phyloP scores from a whole-genome alignment of 2,113 vertebrate species.

The Seriola aureovittata region DNA sequence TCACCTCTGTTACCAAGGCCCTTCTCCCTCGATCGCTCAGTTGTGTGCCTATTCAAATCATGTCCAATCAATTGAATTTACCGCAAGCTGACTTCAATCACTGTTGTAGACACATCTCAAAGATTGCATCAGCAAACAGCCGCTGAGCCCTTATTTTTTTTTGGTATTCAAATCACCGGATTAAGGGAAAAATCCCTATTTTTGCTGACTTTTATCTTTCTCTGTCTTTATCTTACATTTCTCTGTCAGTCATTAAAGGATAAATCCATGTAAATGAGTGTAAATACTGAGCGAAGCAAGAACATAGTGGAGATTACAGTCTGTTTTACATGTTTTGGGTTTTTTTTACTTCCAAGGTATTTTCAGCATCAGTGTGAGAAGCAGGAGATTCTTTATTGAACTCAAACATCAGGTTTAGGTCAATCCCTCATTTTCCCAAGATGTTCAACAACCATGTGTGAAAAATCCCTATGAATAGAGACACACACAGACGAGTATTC shows the following conservation, averaged over 20 bases:
- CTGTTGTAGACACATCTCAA: too few relatives aligned
- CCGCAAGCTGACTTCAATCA: too few relatives aligned
- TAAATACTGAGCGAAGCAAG: constrained; percentile 12
- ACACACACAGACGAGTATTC: neutral
- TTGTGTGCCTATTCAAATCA: too few relatives aligned
- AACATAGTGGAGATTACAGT: neutral
- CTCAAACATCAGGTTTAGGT: constrained; percentile 7
- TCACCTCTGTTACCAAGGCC: too few relatives aligned
- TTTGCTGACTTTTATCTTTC: constrained; percentile 16
- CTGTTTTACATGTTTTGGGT: neutral
- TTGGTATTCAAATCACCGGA: neutral
- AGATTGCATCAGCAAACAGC: neutral
- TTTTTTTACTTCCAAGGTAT: neutral
- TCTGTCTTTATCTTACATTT: neutral
- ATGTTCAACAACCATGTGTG: neutral
- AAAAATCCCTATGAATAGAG: neutral
- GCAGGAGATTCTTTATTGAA: neutral
- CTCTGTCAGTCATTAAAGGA: constrained; percentile 3
- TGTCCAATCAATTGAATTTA: too few relatives aligned
- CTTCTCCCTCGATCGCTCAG: too few relatives aligned
- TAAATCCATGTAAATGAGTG: neutral
- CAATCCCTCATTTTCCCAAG: neutral
- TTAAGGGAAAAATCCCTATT: neutral
- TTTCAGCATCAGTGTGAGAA: neutral
- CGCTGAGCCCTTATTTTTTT: neutral